Conservation (phyloP, 2,888 invertebrate species). For the Phoronis australis region DNA sequence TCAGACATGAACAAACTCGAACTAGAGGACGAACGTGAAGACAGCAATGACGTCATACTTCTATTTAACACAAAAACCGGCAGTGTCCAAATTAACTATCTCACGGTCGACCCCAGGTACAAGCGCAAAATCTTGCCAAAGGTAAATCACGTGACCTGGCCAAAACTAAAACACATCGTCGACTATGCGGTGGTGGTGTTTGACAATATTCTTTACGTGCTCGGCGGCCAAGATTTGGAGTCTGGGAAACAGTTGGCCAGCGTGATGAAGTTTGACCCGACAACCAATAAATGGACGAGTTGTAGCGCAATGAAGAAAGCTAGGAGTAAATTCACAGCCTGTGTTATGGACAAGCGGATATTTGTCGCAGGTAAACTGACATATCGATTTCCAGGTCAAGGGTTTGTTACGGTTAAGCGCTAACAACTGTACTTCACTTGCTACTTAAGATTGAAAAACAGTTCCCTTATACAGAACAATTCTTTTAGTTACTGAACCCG, state of each 20-base stretch:
- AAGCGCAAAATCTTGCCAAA: constrained; percentile 27
- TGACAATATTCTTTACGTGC: constrained; percentile 28
- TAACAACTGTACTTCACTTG: too few species aligned
- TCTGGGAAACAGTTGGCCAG: constrained; percentile 20
- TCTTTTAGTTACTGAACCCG: too few species aligned
- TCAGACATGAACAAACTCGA: too few species aligned
- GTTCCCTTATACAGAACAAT: too few species aligned
- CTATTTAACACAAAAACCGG: too few species aligned
- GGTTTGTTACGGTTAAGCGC: too few species aligned
- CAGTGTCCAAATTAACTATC: constrained; percentile 30
- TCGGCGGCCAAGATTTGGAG: constrained; percentile 35
- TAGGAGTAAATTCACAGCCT: constrained; percentile 30
- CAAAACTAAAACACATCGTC: constrained; percentile 26
- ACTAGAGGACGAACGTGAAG: too few species aligned
- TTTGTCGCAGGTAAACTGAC: constrained; percentile 37
- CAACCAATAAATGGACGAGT: constrained; percentile 25
- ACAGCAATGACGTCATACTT: too few species aligned
- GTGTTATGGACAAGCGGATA: constrained; percentile 29
- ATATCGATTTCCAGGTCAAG: too few species aligned
- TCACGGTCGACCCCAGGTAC: constrained; percentile 32
- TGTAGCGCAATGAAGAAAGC: constrained; percentile 19
- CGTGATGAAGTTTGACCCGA: constrained; percentile 31
- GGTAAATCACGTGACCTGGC: constrained; percentile 23
- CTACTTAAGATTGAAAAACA: too few species aligned
- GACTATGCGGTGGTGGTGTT: constrained; percentile 30